Evolutionary conservation across 2,797 vertebrate genomes (phyloP).

Genomic region (Cyclopterus lumpus): DNA sequence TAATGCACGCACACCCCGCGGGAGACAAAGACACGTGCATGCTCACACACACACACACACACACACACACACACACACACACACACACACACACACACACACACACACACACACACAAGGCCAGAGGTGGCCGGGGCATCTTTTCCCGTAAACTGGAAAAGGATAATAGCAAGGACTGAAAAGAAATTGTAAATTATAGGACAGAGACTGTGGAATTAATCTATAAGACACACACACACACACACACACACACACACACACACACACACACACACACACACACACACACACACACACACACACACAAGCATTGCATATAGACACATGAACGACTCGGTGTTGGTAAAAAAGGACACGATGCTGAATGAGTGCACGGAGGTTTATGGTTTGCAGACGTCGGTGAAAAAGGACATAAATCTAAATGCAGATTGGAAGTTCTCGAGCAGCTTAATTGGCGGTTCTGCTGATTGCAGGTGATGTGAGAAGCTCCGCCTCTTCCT

Average conservation of each 20-base stretch:
- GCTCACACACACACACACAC: conserved; percentile 28
- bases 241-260: background rate
- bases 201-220: conserved; percentile 49
- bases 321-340: background rate
- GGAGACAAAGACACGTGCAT: conserved; percentile 69
- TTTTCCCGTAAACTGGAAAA: conserved; percentile 43
- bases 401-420: background rate
- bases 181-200: conserved; percentile 81
- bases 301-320: too few species aligned
- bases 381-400: background rate
- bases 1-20: conserved; percentile 66
- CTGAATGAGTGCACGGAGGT: background rate
- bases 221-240: conserved; percentile 34
- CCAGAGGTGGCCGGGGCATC: conserved; percentile 59
- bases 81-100: conserved; percentile 36
- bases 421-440: conserved; percentile 18
- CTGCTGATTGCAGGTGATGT: conserved; percentile 13
- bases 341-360: too few species aligned
- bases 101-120: conserved; percentile 32
- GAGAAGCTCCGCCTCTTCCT: background rate
- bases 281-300: background rate
- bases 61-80: conserved; percentile 26
- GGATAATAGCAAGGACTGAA: conserved; percentile 79
- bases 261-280: conserved; percentile 3
- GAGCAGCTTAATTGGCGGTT: conserved; percentile 14